Base-by-base conservation (phyloP, 2,797 vertebrate species). In the Thamnophis elegans region DNA sequence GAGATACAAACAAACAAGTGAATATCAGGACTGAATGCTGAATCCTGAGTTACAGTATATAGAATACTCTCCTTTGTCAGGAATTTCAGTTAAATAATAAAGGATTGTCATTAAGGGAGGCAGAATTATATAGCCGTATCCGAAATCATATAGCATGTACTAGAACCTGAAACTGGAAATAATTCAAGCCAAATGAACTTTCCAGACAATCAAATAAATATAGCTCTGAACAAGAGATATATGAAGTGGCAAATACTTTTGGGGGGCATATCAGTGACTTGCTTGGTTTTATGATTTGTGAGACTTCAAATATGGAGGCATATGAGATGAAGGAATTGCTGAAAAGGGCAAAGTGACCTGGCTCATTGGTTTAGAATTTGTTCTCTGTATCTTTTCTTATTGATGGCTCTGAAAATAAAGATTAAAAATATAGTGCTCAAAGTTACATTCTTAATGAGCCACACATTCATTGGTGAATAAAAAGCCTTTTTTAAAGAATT, bases 401-500 rank as follows among this genome's bases (percentile, higher is more conserved):
- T 3, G 25, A 58, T 94, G 85, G 53, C 90, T 95, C 62, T 91
- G n/a, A 89, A 85, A 94, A 56, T 11, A 16, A 20, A 88, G 90
- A 89, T 47, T 51, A 89, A 54, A 85, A 7, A n/a, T 59, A 9
- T 25, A 20, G 10, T 10, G 8, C 18, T 88, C 53, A 91, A 42
- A 56, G 32, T 42, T 42, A 54, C 5, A 62, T n/a, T 4, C 78
- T 54, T 53, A 59, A 26, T 73, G 55, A 53, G 14, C 16, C 88
- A 16, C n/a, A 32, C 5, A 1, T 54, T n/a, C 10, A 32, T 25
- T 51, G 92, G 92, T 73, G 91, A 91, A 87, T 28, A 91, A 91
- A 87, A 88, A 94, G 94, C 65, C 36, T 82, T 25, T 88, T 92
- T 94, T 58, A 85, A 65, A 56, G 16, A 36, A 62, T 93, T 95